These are phyloP conservation scores for Manis pentadactyla DNA, from an alignment of 2,797 vertebrate species.

Conservation along the genomic window DNA sequence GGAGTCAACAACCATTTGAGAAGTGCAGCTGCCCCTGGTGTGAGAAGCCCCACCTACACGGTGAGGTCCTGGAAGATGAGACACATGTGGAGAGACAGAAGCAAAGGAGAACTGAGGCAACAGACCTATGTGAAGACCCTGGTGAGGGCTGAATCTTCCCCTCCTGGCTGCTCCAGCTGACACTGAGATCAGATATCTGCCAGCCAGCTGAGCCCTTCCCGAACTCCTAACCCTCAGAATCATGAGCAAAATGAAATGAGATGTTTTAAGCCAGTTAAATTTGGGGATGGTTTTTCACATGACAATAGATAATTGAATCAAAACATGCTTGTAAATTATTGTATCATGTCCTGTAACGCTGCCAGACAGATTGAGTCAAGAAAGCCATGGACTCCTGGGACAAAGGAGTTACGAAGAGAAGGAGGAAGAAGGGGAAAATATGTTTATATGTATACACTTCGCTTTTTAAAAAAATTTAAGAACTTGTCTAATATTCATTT, in stretches of 20 bases:
- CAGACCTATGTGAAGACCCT: background rate
- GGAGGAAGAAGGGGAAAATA: background rate
- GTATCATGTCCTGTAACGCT: background rate
- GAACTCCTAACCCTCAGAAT: background rate
- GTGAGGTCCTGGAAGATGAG: background rate
- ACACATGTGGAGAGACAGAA: background rate
- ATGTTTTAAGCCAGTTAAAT: background rate
- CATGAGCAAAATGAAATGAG: background rate
- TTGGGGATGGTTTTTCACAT: background rate
- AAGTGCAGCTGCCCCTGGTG: background rate
- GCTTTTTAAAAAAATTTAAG: constrained; percentile 7
- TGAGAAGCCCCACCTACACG: background rate
- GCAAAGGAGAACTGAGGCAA: background rate
- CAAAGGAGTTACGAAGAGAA: background rate
- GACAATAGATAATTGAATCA: background rate
- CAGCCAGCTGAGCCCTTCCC: background rate
- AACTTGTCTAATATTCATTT: constrained; percentile 4
- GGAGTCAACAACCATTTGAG: background rate
- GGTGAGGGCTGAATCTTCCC: background rate
- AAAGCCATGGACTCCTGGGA: background rate
- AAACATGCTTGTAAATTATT: background rate
- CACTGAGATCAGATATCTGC: background rate
- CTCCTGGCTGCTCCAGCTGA: background rate
- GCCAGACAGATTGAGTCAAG: background rate
- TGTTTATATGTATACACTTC: background rate